A percentile compares a stretch with the other conserved stretches of the same genome.
phyloP scores from a whole-genome alignment of 2,888 invertebrate genomes.

The Pyrrhia umbra region DNA sequence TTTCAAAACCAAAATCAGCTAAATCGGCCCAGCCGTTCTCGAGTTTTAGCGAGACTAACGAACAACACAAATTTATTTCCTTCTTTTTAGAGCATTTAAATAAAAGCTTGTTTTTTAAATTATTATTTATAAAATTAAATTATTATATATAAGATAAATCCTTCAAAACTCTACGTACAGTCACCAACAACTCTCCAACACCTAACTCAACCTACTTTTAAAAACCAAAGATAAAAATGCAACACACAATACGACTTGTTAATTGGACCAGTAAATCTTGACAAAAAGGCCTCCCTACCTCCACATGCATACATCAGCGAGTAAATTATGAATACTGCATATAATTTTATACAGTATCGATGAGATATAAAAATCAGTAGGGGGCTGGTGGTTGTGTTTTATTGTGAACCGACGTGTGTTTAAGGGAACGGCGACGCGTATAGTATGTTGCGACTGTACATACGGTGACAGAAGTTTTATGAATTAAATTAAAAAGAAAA shows the following conservation, averaged over 20 bases:
- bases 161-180: no score
- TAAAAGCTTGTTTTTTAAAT: no score
- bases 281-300: slow-evolving; percentile 64
- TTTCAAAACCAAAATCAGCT: no score
- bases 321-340: slow-evolving; percentile 84
- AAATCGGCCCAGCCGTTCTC: no score
- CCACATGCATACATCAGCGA: slow-evolving; percentile 79
- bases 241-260: slow-evolving; percentile 49
- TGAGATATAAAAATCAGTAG: slow-evolving; percentile 88
- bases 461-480: slow-evolving; percentile 31
- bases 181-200: slow-evolving; percentile 2
- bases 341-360: slow-evolving; percentile 86
- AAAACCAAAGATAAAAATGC: slow-evolving; percentile 53
- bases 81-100: no score
- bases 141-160: no score
- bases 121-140: no score
- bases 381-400: slow-evolving; percentile 81
- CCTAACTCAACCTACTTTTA: slow-evolving; percentile 30
- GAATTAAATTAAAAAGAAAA: background rate
- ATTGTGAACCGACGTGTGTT: slow-evolving; percentile 71
- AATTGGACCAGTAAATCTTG: slow-evolving; percentile 67
- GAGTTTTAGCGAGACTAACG: no score
- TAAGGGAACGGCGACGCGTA: slow-evolving; percentile 74
- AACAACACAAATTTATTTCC: no score
- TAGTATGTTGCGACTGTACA: slow-evolving; percentile 64